These are phyloP conservation scores for Dryobotodes eremita DNA, from an alignment of 2,888 invertebrate species.

Conservation along the genomic window DNA sequence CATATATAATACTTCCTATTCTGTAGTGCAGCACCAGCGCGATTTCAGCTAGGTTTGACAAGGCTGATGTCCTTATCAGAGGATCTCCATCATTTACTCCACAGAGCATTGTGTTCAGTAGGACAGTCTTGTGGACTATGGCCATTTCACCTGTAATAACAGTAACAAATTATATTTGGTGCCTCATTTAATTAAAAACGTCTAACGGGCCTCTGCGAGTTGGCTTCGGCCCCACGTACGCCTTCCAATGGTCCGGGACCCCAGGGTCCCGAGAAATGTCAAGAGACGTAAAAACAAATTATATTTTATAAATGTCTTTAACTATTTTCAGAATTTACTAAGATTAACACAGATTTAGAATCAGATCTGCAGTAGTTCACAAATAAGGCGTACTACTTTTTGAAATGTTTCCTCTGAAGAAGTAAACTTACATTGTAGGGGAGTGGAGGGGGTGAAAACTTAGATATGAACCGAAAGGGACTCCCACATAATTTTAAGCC, in stretches of 20 bases:
- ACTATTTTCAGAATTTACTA: neutral
- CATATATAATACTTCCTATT: constrained; percentile 93
- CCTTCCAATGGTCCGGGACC: neutral
- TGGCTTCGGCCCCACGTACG: neutral
- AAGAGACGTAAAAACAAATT: neutral
- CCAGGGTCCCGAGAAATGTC: neutral
- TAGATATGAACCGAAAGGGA: neutral
- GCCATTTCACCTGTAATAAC: constrained; percentile 92
- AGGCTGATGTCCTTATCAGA: constrained; percentile 94
- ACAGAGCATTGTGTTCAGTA: constrained; percentile 93
- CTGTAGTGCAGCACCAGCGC: constrained; percentile 94
- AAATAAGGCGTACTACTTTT: neutral
- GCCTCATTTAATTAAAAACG: neutral
- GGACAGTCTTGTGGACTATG: constrained; percentile 92
- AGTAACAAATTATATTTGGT: neutral
- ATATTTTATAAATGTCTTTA: neutral
- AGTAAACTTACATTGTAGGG: neutral
- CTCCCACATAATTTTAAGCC: too few species aligned
- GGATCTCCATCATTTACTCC: constrained; percentile 93
- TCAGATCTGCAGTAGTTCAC: neutral
- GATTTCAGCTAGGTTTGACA: constrained; percentile 96
- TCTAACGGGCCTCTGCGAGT: neutral
- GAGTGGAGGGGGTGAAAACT: neutral
- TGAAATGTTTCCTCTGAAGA: neutral
- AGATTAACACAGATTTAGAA: neutral